Conservation (phyloP, 2,113 vertebrate genomes). For the Ginglymostoma cirratum region DNA sequence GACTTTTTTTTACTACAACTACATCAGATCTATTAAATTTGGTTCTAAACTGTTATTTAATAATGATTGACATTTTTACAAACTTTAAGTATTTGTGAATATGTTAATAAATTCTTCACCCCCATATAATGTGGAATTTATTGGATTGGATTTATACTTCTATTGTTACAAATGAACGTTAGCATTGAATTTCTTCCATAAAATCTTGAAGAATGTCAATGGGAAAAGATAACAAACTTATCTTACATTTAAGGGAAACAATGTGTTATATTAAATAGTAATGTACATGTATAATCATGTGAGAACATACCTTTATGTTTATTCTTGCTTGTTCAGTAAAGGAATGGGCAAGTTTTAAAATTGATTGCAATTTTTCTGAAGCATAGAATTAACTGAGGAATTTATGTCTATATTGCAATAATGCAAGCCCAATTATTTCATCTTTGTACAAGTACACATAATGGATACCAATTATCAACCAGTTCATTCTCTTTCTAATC, state of each 20-base stretch:
- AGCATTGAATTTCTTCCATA: background rate
- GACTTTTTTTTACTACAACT: background rate
- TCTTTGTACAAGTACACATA: background rate
- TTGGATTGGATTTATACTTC: background rate
- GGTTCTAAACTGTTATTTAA: background rate
- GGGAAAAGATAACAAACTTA: background rate
- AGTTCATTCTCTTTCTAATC: background rate
- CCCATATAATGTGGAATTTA: background rate
- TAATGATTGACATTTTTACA: background rate
- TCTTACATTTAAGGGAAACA: background rate
- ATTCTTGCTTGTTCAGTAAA: background rate
- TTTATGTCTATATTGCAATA: background rate
- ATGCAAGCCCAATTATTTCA: slow-evolving; percentile 20
- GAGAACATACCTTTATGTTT: slow-evolving; percentile 19
- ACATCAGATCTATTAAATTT: background rate
- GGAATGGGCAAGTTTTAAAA: background rate
- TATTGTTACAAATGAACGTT: background rate
- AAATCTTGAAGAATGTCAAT: background rate
- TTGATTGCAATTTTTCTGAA: slow-evolving; percentile 5
- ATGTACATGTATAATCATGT: background rate
- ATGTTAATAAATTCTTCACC: background rate
- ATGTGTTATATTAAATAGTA: background rate
- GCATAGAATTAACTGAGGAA: background rate
- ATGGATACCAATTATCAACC: background rate
- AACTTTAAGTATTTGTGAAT: background rate